Conservation (phyloP, 2,888 invertebrate species). For the Tetranychus truncatus region DNA sequence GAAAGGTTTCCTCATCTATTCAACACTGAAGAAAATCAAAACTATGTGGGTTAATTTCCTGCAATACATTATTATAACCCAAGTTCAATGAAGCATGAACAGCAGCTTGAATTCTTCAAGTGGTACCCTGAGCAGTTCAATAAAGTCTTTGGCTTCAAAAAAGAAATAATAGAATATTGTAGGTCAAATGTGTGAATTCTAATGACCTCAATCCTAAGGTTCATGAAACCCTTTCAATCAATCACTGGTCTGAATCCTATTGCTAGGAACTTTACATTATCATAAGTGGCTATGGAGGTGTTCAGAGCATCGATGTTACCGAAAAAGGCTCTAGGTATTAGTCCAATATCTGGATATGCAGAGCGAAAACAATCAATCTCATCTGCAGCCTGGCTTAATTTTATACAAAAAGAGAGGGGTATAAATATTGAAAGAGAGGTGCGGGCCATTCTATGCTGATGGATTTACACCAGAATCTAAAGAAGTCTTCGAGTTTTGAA, state of each 20-base stretch:
- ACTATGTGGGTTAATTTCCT: not conserved
- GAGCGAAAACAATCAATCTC: not conserved
- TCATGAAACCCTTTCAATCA: not conserved
- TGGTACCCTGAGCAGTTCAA: conserved; percentile 14
- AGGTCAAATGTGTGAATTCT: conserved; percentile 23
- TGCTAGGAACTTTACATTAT: conserved; percentile 21
- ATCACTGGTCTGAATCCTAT: conserved; percentile 22
- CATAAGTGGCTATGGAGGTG: conserved; percentile 22
- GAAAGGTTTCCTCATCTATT: conserved; percentile 7
- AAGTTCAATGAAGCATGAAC: not conserved
- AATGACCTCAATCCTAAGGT: not conserved
- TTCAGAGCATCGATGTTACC: conserved; percentile 20
- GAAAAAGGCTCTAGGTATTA: conserved; percentile 21
- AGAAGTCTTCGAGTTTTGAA: conserved; percentile 11
- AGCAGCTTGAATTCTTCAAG: not conserved
- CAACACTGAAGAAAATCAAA: not conserved
- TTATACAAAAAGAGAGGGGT: not conserved
- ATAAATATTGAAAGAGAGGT: not conserved
- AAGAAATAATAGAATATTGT: conserved; percentile 26
- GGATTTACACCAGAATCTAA: conserved; percentile 3
- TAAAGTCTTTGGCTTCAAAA: conserved; percentile 23
- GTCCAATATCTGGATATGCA: conserved; percentile 21
- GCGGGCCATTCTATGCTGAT: conserved; percentile 12
- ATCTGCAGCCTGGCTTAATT: conserved; percentile 12
- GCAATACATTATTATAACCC: not conserved